These are phyloP conservation scores for Ochropleura leucogaster DNA, from an alignment of 2,888 invertebrate species.

Conservation along the genomic window DNA sequence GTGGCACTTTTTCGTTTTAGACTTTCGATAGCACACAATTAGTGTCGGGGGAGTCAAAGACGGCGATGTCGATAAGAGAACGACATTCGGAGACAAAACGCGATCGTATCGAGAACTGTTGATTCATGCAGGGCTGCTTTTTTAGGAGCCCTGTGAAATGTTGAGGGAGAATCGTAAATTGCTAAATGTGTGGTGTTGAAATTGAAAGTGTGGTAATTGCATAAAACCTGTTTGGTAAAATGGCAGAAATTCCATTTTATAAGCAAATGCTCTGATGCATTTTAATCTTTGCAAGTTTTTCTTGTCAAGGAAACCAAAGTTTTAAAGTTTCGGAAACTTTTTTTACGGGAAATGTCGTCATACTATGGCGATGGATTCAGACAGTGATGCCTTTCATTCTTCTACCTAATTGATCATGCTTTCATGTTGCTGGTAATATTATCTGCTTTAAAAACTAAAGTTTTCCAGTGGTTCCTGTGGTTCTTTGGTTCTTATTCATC, in stretches of 20 bases:
- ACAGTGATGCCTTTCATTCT: too few species aligned
- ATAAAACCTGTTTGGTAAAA: background rate
- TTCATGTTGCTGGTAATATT: too few species aligned
- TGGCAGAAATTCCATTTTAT: background rate
- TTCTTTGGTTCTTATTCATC: background rate
- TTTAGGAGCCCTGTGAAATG: slow-evolving; percentile 42
- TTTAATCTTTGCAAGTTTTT: too few species aligned
- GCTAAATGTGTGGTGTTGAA: background rate
- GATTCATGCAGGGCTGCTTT: slow-evolving; percentile 67
- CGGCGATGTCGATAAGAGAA: slow-evolving; percentile 83
- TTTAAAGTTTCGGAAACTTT: too few species aligned
- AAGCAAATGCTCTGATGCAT: too few species aligned
- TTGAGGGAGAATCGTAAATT: slow-evolving; percentile 20
- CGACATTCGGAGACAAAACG: slow-evolving; percentile 86
- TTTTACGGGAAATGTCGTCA: too few species aligned
- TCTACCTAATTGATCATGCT: too few species aligned
- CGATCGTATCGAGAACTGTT: slow-evolving; percentile 80
- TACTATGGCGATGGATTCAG: too few species aligned
- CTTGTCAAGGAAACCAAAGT: too few species aligned
- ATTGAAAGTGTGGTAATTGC: background rate
- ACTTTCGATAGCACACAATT: slow-evolving; percentile 85
- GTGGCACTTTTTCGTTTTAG: slow-evolving; percentile 75
- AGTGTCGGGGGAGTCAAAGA: slow-evolving; percentile 84
- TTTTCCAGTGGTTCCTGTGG: background rate
- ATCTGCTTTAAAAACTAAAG: background rate